Percentiles rank a stretch among this genome's conserved stretches.
Evolutionary conservation across 2,888 invertebrate genomes (phyloP).

Genomic region (Agriopis aurantiaria): DNA sequence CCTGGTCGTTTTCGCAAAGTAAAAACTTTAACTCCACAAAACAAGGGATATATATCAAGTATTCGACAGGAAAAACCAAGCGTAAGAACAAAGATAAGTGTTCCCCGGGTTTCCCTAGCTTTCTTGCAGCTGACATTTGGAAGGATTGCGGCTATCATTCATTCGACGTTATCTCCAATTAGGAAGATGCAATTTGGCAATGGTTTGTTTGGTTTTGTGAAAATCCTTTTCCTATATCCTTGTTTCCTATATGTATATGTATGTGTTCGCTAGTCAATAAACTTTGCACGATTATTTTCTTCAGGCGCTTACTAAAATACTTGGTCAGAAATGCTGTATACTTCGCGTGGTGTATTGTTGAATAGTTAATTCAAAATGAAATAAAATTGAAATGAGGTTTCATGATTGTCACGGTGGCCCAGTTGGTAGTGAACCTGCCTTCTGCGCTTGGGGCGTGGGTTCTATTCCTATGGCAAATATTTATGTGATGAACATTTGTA

Average conservation of each 20-base stretch:
- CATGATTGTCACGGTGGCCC: too few relatives aligned
- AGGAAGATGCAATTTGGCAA: slow-evolving; percentile 22
- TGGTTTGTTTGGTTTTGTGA: slow-evolving; percentile 20
- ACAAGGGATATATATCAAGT: slow-evolving; percentile 13
- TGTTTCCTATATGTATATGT: neutral
- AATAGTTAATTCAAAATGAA: too few relatives aligned
- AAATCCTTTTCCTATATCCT: slow-evolving; percentile 2
- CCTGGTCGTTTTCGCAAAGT: too few relatives aligned
- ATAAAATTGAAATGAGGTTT: too few relatives aligned
- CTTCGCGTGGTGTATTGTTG: too few relatives aligned
- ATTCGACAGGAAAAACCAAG: slow-evolving; percentile 13
- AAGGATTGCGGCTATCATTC: slow-evolving; percentile 48
- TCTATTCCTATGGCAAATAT: too few relatives aligned
- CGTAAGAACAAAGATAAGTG: slow-evolving; percentile 36
- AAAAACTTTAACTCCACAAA: neutral
- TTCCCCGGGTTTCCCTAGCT: slow-evolving; percentile 38
- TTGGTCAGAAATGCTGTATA: too few relatives aligned
- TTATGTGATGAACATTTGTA: too few relatives aligned
- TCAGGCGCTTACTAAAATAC: too few relatives aligned
- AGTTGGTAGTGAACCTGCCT: too few relatives aligned
- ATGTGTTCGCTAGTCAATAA: neutral
- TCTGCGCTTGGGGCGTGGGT: too few relatives aligned
- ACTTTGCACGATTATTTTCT: too few relatives aligned
- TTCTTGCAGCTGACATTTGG: slow-evolving; percentile 50
- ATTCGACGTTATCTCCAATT: slow-evolving; percentile 44